Percentiles rank a stretch among this genome's conserved stretches.
Evolutionary conservation across 2,113 vertebrate species (phyloP).

Genomic region (Calypte anna): DNA sequence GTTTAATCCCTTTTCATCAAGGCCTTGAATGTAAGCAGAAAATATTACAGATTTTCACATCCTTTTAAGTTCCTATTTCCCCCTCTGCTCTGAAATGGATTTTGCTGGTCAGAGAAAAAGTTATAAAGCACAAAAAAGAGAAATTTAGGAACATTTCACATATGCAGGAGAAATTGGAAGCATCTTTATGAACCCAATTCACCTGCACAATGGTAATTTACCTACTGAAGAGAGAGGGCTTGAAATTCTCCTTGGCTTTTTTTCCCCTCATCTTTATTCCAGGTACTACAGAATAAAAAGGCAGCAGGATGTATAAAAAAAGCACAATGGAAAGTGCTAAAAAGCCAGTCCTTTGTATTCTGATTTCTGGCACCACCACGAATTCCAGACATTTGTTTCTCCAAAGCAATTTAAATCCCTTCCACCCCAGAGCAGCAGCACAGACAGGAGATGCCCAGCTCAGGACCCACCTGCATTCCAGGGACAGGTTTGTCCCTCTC

Average conservation of each 20-base stretch:
- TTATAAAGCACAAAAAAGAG: background rate
- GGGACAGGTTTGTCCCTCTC: background rate
- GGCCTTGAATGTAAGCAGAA: constrained; percentile 1
- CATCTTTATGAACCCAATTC: constrained; percentile 9
- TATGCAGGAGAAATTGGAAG: background rate
- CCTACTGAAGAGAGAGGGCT: background rate
- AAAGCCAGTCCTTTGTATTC: background rate
- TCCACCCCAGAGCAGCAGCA: background rate
- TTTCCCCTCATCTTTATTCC: background rate
- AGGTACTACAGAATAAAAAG: background rate
- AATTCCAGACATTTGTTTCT: background rate
- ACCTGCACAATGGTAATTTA: background rate
- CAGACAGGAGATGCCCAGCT: background rate
- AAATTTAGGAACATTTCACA: background rate
- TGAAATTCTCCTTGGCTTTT: background rate
- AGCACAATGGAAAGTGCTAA: accelerated
- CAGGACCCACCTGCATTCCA: background rate
- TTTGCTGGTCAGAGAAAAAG: background rate
- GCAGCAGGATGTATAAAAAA: background rate
- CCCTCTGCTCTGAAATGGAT: background rate
- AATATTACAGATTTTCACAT: constrained; percentile 24
- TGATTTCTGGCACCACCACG: background rate
- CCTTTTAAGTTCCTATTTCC: background rate
- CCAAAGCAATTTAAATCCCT: background rate
- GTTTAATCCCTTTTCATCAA: constrained; percentile 51